Base-by-base conservation (phyloP, 37 sponge, comb jelly and placozoan species). In the Ephydatia muelleri region DNA sequence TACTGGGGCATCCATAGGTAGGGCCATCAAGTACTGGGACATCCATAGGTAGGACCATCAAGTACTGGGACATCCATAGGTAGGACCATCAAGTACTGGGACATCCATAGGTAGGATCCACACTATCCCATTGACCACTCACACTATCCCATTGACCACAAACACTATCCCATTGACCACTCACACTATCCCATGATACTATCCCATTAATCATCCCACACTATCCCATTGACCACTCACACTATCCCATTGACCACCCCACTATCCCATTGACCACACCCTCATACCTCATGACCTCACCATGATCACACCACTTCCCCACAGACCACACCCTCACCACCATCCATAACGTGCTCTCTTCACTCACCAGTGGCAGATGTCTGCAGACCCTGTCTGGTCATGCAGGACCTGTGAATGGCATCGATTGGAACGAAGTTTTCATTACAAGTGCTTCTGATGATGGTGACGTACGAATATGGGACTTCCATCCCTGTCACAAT, bases 401-500 rank as follows among this genome's bases (percentile, higher is more conserved):
- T 5, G 11, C 78, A 9, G 31, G 16, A 5, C 33, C 34, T 22
- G 38, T 89, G 39, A 83, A 89, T 75, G 66, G 73, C 64, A 70
- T 77, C 5, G 36, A 65, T 21, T 69, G 87, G 32, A 68, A 86
- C 68, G 80, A 79, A 27, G 34, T 80, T 0, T 40, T 57, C 21
- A 33, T 93, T 36, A 78, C 80, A 29, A 80, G 79, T 31, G 87
- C 67, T 21, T 86, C 84, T 2, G 65, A 84, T 49, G 69, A 87
- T 34, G n/a, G 68, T 25, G 29, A 28, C 12, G 64, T 88, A 32
- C 48, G 69, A 43, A 29, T 84, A 31, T 88, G 88, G 88, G 77
- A 92, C 82, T 92, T 92, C 65, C 73, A 90, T 64, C 86, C 91
- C 16, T 57, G 57, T 57, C 1, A 21, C 19, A 57, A 57, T 57